These are phyloP conservation scores for Chaetorhynchus papuensis DNA, from an alignment of 2,113 vertebrate genomes.

Conservation along the genomic window DNA sequence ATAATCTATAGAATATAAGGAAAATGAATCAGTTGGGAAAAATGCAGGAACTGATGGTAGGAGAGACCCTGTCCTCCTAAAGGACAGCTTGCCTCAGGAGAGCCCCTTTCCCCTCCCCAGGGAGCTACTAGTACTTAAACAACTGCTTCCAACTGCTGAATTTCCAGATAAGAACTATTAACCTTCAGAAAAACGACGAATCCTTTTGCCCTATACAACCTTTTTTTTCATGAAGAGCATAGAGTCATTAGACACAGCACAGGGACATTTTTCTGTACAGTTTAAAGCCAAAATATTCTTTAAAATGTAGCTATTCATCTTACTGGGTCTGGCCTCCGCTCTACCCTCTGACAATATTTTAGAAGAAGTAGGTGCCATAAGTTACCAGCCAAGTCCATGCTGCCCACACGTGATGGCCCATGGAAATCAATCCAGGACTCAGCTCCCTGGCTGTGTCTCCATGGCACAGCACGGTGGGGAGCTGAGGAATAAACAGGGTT, in stretches of 20 bases:
- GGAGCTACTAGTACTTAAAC: neutral
- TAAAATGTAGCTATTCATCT: neutral
- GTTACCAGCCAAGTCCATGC: neutral
- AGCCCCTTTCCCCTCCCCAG: neutral
- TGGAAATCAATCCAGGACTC: neutral
- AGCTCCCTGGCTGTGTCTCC: neutral
- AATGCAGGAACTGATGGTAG: neutral
- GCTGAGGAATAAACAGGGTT: neutral
- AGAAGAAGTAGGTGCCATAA: neutral
- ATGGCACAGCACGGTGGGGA: neutral
- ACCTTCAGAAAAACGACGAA: neutral
- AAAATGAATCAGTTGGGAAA: neutral
- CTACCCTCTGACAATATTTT: neutral
- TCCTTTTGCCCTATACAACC: neutral
- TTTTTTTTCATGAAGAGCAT: neutral
- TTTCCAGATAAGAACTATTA: neutral
- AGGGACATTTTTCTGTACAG: neutral
- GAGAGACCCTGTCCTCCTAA: neutral
- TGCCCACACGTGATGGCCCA: neutral
- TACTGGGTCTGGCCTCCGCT: neutral
- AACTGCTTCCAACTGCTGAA: neutral
- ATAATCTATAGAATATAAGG: neutral
- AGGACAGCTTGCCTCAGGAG: neutral
- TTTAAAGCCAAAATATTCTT: neutral
- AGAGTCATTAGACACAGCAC: neutral